Percentiles rank a stretch among this genome's conserved stretches.
These are phyloP conservation scores for Tragelaphus strepsiceros DNA, from an alignment of 2,113 vertebrate species.

Conservation along the genomic window DNA sequence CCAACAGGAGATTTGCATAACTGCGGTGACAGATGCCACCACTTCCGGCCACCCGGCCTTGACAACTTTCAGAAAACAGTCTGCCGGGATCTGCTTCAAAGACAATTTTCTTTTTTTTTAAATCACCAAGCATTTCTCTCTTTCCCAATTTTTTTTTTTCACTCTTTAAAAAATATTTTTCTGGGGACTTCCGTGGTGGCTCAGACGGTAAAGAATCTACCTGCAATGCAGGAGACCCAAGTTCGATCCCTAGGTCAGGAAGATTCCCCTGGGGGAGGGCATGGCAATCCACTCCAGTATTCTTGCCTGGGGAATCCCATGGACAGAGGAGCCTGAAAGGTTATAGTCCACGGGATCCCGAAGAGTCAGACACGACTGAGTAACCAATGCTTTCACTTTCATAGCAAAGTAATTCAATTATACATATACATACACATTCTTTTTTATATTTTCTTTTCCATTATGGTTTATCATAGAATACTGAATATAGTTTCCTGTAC, in stretches of 20 bases:
- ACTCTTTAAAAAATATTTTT: background rate
- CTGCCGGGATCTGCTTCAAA: slow-evolving; percentile 24
- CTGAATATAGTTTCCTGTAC: background rate
- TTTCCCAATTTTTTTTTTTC: background rate
- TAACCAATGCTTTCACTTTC: background rate
- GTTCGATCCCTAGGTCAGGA: background rate
- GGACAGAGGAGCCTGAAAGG: background rate
- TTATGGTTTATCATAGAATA: background rate
- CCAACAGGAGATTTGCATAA: slow-evolving; percentile 59
- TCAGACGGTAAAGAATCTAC: background rate
- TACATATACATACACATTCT: background rate
- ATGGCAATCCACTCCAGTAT: background rate
- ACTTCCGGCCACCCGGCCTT: slow-evolving; percentile 51
- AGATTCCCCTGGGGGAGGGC: background rate
- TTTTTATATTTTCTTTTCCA: background rate
- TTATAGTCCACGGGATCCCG: background rate
- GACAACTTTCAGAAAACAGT: slow-evolving; percentile 46
- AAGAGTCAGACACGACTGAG: background rate
- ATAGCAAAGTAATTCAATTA: background rate
- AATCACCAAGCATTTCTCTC: too few relatives aligned
- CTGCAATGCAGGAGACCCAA: background rate
- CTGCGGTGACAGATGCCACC: slow-evolving; percentile 51
- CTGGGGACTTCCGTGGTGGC: background rate
- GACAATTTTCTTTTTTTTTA: background rate
- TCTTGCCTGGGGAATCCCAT: background rate